Conservation (phyloP, 2,113 vertebrate genomes). For the Ellobius talpinus region DNA sequence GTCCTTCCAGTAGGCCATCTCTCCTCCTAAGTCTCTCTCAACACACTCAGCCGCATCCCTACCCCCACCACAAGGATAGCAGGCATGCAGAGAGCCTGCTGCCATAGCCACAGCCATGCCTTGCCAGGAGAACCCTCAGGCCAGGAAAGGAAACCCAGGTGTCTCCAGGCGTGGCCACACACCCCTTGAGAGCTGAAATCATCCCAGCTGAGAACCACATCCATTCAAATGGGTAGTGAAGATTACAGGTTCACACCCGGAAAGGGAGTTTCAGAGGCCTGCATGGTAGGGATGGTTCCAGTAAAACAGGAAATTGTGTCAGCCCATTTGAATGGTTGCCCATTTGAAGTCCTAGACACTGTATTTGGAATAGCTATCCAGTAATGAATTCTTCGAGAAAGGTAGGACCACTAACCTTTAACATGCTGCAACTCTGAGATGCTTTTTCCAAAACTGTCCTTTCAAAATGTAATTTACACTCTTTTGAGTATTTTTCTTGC, state of each 20-base stretch:
- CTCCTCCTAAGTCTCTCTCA: background rate
- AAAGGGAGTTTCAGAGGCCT: background rate
- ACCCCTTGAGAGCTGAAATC: background rate
- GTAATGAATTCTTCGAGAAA: no score
- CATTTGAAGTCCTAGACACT: background rate
- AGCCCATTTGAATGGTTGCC: fast-evolving
- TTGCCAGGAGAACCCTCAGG: background rate
- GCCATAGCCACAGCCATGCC: background rate
- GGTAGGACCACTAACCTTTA: background rate
- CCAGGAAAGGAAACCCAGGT: background rate
- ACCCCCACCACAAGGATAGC: background rate
- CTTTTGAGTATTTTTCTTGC: background rate
- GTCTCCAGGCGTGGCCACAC: background rate
- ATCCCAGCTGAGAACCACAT: background rate
- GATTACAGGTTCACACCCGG: background rate
- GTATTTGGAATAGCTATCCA: background rate
- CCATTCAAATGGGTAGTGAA: background rate
- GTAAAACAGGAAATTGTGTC: background rate
- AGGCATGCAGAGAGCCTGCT: background rate
- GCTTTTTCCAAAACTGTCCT: background rate
- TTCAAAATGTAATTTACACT: background rate
- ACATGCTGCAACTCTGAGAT: background rate
- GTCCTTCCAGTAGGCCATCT: background rate
- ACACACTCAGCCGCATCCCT: background rate
- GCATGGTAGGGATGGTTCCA: fast-evolving